Evolutionary conservation across 2,113 vertebrate species (phyloP).

Genomic region (Thryonomys swinderianus): DNA sequence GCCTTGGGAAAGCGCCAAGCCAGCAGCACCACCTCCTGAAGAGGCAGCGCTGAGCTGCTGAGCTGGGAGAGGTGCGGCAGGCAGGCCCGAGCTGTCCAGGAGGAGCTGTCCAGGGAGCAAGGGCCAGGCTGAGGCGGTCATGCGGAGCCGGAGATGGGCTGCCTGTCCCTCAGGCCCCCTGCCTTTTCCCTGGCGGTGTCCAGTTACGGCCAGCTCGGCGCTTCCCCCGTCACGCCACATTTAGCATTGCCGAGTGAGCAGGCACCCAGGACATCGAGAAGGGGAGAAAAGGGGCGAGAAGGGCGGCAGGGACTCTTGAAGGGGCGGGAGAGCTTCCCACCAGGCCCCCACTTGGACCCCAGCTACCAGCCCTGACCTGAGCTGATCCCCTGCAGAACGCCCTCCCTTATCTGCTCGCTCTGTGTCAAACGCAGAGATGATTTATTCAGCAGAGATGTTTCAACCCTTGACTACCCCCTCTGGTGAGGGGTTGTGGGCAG

Average conservation of each 20-base stretch:
- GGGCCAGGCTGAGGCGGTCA: conserved; percentile 76
- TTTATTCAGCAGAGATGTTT: neutral
- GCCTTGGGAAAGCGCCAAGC: conserved; percentile 56
- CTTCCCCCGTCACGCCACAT: conserved; percentile 87
- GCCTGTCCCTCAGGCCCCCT: conserved; percentile 53
- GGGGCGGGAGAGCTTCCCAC: conserved; percentile 71
- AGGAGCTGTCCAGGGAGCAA: conserved; percentile 64
- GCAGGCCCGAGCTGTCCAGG: conserved; percentile 53
- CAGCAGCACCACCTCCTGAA: neutral
- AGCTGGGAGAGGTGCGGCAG: neutral
- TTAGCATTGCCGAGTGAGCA: conserved; percentile 77
- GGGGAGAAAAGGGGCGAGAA: conserved; percentile 74
- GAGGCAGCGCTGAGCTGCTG: conserved; percentile 55
- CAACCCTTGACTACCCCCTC: neutral
- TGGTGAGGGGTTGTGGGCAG: neutral
- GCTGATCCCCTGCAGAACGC: neutral
- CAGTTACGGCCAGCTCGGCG: conserved; percentile 70
- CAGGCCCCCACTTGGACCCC: neutral
- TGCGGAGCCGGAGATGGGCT: conserved; percentile 84
- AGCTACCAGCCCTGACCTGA: neutral
- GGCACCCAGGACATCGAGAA: conserved; percentile 71
- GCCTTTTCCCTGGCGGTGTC: conserved; percentile 59
- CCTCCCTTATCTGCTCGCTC: neutral
- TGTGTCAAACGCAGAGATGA: neutral
- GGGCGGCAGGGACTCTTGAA: conserved; percentile 62